Evolutionary conservation across 2,888 invertebrate genomes (phyloP), one percentile per base, ranked within the genome.

Genomic region (Yponomeuta sedellus): DNA sequence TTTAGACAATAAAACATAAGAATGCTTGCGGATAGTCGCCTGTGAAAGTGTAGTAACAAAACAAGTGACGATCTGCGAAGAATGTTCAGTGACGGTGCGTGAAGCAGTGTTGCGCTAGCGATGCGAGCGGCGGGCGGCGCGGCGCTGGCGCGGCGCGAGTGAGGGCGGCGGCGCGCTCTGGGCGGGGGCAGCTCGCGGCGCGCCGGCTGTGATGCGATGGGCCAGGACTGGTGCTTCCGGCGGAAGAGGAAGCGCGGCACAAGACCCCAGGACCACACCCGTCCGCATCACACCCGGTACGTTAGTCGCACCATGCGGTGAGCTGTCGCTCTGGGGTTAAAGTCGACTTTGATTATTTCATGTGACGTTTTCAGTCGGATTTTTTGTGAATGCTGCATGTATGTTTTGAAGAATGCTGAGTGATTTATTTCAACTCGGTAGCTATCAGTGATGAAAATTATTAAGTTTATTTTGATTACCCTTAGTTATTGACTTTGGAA

Each of bases 161-260:
- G 83, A 84, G 81, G 71, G 70, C 70, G 71, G 72, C 69, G 70
- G 78, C 81, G 83, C 80, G 66, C 84, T 80, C 89, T 90, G 90
- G 90, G 90, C 82, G 90, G 89, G 79, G 88, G 90, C 78, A 86
- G 90, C 77, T 90, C 90, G 82, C 86, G 90, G 86, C 86, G 88
- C 82, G 86, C 86, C 83, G 87, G 90, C 83, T 90, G 90, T 88
- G 90, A 89, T 86, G 91, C 86, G 82, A 94, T 94, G 94, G 94
- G 94, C 82, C 94, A 94, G 87, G 94, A 94, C 87, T 94, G 94
- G 94, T 94, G 94, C 91, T 93, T 94, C 85, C 92, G 94, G 75
- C 93, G 94, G 85, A 94, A 94, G 81, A 91, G 94, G 85, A 95
- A 94, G 88, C 92, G 94, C 77, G 93, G 93, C 81, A 93, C 93